Conservation (phyloP, 2,797 vertebrate genomes). For the Oceanodroma leucorhoa region DNA sequence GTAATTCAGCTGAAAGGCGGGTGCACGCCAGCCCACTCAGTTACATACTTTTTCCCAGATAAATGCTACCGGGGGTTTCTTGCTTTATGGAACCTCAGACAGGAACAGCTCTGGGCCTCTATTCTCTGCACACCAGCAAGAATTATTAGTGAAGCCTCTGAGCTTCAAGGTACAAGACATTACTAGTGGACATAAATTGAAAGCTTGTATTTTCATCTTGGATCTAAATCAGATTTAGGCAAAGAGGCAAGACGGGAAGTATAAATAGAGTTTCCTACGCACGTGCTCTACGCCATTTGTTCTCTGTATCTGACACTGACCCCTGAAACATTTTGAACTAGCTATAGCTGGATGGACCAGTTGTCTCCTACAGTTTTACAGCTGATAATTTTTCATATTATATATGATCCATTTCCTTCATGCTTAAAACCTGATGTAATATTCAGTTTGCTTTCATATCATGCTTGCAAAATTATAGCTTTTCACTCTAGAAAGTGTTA, state of each 20-base stretch:
- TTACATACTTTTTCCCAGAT: neutral
- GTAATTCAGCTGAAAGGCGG: neutral
- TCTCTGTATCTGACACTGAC: neutral
- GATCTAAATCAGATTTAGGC: neutral
- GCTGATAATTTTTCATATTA: neutral
- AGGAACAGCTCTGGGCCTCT: neutral
- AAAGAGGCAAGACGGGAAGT: neutral
- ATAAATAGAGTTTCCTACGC: neutral
- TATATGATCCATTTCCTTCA: neutral
- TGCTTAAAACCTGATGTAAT: neutral
- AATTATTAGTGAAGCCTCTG: neutral
- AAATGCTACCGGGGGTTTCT: rapidly evolving
- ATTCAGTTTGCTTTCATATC: neutral
- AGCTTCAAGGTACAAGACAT: neutral
- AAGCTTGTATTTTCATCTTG: neutral
- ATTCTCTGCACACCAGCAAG: neutral
- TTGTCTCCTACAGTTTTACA: neutral
- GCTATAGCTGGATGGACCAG: neutral
- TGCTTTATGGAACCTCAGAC: neutral
- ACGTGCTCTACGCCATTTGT: rapidly evolving
- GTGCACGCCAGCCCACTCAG: neutral
- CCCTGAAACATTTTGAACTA: neutral
- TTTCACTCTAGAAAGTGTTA: neutral
- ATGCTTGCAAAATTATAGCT: neutral
- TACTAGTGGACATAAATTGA: neutral